Conservation (phyloP, 2,113 vertebrate species). For the Phodopus roborovskii region DNA sequence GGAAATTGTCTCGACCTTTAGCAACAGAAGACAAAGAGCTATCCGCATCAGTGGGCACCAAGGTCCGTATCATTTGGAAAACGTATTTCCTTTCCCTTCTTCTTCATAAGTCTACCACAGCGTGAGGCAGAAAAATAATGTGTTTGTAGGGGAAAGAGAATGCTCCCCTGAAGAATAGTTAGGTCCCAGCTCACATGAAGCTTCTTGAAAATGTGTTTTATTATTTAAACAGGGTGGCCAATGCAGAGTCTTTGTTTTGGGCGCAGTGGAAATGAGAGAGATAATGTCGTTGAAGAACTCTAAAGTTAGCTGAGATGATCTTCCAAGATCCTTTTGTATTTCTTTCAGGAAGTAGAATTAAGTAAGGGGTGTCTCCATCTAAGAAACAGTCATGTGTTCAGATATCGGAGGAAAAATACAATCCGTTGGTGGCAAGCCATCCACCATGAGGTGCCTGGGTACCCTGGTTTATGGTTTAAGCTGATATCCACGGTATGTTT, state of each 20-base stretch:
- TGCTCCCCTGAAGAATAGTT: conserved; percentile 42
- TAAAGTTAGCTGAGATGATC: not conserved
- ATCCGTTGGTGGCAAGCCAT: not conserved
- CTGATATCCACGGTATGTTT: not conserved
- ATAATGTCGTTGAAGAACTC: not conserved
- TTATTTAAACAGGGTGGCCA: conserved; percentile 55
- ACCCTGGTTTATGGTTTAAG: not conserved
- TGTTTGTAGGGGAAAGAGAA: conserved; percentile 37
- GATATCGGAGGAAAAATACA: conserved; percentile 13
- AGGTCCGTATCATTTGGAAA: conserved; percentile 1
- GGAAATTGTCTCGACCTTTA: not conserved
- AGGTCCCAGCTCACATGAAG: conserved; percentile 44
- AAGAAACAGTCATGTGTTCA: conserved; percentile 17
- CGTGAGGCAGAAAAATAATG: conserved; percentile 25
- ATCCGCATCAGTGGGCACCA: not conserved
- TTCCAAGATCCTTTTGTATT: not conserved
- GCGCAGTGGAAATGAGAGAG: not conserved
- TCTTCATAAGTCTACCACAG: not conserved
- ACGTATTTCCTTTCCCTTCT: conserved; percentile 24
- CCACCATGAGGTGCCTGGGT: not conserved
- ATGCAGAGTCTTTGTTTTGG: not conserved
- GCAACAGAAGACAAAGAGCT: conserved; percentile 16
- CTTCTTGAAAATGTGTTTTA: conserved; percentile 34
- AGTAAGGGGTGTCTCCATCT: not conserved
- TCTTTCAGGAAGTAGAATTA: not conserved